Base-by-base conservation (phyloP, 2,797 vertebrate genomes). In the Callimico goeldii region DNA sequence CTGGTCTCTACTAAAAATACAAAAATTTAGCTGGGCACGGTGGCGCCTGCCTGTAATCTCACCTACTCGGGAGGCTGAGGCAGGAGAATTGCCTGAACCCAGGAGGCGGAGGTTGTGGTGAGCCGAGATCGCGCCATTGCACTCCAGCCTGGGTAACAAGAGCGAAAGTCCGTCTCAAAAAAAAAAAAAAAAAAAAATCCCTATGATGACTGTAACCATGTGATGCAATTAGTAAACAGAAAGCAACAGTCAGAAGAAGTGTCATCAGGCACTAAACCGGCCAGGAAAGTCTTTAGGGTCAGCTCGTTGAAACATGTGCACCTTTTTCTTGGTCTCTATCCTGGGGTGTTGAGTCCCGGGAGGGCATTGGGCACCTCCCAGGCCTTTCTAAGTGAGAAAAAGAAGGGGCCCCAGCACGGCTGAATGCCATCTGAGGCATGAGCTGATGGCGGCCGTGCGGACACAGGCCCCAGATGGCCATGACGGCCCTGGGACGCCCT, bases 261-360 rank as follows among this genome's bases (percentile, higher is more conserved):
- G 3, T 50, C 24, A 7, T 28, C 13, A 15, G 3, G 12, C 7
- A 19, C 73, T 15, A 24, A 46, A 2, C 28, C 36, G 12, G 19
- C 28, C 50, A 5, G 61, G 14, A 41, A 9, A 2, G 0, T 4
- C n/a, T 24, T n/a, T 1, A 13, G 73, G 19, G 9, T 50, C 7
- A 17, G n/a, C 28, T 39, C 12, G 33, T 1, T 12, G 73, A 58
- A 52, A 20, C 0, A 2, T 5, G 41, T 0, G 0, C 0, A 0
- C 5, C 79, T 43, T 39, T 26, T 13, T 46, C 26, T 0, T 24
- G 43, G 13, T 57, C 28, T 61, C 20, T 84, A 26, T 75, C 50
- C 15, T 0, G 41, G 20, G 28, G 3, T 9, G 19, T 12, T 22
- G 81, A 36, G 46, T 41, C 19, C 75, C n/a, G 8, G 24, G 36